Evolutionary conservation across 2,113 vertebrate genomes (phyloP).

Genomic region (human (Homo sapiens)): DNA sequence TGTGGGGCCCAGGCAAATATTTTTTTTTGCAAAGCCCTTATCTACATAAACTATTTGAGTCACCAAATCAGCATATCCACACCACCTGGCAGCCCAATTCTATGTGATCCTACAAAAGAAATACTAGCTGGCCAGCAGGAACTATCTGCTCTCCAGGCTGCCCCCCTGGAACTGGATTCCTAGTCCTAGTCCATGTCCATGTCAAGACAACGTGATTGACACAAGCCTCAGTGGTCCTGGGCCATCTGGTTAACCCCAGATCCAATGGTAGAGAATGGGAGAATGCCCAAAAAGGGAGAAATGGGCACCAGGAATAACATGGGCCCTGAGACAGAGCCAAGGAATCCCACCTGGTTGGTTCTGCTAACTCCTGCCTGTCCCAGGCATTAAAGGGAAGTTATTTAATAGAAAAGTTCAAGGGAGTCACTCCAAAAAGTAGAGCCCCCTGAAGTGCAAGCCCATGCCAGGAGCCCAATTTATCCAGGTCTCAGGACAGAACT

Average conservation of each 20-base stretch:
- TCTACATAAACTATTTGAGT: not conserved
- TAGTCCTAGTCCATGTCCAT: too few relatives aligned
- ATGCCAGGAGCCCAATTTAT: not conserved
- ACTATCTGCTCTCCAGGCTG: not conserved
- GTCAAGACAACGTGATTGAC: too few relatives aligned
- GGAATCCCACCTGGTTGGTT: not conserved
- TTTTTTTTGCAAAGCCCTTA: not conserved
- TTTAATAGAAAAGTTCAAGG: not conserved
- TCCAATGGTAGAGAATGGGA: not conserved
- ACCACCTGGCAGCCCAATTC: not conserved
- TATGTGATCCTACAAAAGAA: not conserved
- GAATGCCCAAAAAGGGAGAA: not conserved
- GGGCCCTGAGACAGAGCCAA: not conserved
- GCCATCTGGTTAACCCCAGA: not conserved
- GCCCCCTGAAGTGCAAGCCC: accelerated
- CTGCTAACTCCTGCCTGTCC: not conserved
- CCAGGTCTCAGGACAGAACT: not conserved
- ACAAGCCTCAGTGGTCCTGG: not conserved
- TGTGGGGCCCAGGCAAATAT: not conserved
- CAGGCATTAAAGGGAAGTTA: not conserved
- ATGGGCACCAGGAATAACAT: not conserved
- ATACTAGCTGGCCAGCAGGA: not conserved
- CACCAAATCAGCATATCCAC: not conserved
- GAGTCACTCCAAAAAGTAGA: not conserved
- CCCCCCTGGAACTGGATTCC: not conserved